phyloP scores from a whole-genome alignment of 2,113 vertebrate species.

The Lanius ludovicianus region DNA sequence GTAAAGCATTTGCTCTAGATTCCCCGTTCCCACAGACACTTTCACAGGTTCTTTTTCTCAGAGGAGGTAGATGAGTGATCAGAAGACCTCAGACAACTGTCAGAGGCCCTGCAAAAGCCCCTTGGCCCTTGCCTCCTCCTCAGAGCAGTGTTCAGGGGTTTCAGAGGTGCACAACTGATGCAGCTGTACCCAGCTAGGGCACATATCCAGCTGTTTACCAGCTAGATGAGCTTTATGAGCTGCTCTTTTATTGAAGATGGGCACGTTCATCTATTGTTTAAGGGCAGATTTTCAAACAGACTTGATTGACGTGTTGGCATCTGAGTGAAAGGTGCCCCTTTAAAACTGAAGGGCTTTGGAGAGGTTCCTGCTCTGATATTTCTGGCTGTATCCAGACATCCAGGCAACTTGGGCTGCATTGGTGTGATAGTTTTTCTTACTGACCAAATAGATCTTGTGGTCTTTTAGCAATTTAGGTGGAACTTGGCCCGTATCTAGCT shows the following conservation, averaged over 20 bases:
- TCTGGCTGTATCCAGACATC: neutral
- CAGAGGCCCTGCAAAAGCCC: neutral
- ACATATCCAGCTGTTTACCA: neutral
- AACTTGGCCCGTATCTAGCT: neutral
- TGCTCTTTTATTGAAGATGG: neutral
- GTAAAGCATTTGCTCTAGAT: slow-evolving; percentile 10
- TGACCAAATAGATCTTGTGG: neutral
- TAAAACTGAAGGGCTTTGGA: neutral
- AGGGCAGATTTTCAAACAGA: neutral
- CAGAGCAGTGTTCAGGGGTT: neutral
- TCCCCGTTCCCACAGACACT: neutral
- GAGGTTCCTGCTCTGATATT: neutral
- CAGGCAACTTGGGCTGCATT: neutral
- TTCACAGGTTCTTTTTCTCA: neutral
- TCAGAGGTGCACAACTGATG: neutral
- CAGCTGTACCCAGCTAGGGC: neutral
- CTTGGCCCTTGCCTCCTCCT: neutral
- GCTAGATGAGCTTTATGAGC: neutral
- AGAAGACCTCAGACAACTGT: neutral
- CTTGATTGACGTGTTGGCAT: neutral
- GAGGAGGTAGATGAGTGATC: neutral
- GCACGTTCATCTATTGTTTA: neutral
- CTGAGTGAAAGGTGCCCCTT: neutral
- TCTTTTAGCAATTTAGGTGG: neutral
- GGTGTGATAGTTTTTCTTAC: neutral